A percentile compares a stretch with the other conserved stretches of the same genome.
Conservation (phyloP, 2,113 vertebrate genomes). For the Rhegmatorhina hoffmannsi region DNA sequence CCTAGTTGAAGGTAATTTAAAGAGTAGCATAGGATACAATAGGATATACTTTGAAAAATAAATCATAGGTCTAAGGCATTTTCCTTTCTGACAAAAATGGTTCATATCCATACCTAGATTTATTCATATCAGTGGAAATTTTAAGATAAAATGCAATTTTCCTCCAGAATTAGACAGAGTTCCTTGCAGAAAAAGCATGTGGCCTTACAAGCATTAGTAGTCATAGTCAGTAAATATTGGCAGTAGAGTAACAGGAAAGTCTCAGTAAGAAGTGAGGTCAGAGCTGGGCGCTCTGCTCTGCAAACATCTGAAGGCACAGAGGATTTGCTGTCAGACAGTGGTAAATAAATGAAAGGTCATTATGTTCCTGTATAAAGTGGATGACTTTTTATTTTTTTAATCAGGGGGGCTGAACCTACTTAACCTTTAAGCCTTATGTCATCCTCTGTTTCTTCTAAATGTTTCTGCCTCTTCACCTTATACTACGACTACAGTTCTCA, state of each 20-base stretch:
- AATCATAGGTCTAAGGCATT: background rate
- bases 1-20: background rate
- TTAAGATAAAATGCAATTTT: background rate
- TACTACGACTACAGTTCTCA: background rate
- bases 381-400: background rate
- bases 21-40: background rate
- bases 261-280: background rate
- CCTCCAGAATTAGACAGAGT: background rate
- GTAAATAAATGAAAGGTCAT: constrained; percentile 47
- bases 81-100: background rate
- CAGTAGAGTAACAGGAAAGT: background rate
- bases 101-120: background rate
- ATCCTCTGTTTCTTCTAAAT: background rate
- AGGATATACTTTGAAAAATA: background rate
- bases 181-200: background rate
- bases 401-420: background rate
- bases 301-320: constrained; percentile 24
- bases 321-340: background rate
- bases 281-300: background rate
- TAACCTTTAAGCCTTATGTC: background rate
- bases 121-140: background rate
- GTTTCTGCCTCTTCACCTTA: background rate
- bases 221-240: background rate
- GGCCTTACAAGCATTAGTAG: background rate
- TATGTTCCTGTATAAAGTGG: background rate